Evolutionary conservation across 2,888 invertebrate species (phyloP), one percentile per base, ranked within the genome.

Genomic region (Drosophila histrio): DNA sequence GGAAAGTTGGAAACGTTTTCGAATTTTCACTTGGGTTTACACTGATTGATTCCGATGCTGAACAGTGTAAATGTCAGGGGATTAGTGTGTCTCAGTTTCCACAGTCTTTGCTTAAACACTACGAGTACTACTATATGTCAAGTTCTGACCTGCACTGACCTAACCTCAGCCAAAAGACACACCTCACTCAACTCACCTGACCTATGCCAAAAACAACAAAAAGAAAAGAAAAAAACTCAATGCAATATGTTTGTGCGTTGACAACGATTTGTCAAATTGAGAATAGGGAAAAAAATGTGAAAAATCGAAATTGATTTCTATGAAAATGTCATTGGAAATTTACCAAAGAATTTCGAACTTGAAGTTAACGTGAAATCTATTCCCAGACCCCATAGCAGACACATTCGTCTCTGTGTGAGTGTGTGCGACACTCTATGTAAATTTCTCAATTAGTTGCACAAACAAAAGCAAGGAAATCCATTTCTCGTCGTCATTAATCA

Each of bases 401-500:
- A 32, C 13, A 32, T 38, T 17, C 38, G 17, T 38, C 17, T 32
- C 21, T 19, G 49, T 34, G 49, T 15, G 50, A 39, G 54, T 36
- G 36, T 66, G 52, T 30, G 56, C 4, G 22, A 30, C 38, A 50
- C 49, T 50, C 61, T 67, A 80, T 83, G 77, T 72, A 87, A 83
- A 80, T 82, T 79, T 79, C 72, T 75, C 83, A 86, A 79, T 84
- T 87, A 87, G 85, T 65, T 84, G 81, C 78, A 80, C 68, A 58
- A 77, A 73, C 78, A 74, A 77, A 66, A 62, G 61, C 72, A 71
- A 71, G 53, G 65, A 63, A 67, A 67, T 57, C 41, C 74, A 67
- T 79, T 79, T 75, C 41, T 54, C 52, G 34, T 38, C 59, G 49
- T 74, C 76, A 76, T 76, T 76, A 76, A 76, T 76, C 76, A 76